Percentiles rank a stretch among this genome's conserved stretches.
phyloP scores from a whole-genome alignment of 2,113 vertebrate genomes.

The Sclerurus mexicanus region DNA sequence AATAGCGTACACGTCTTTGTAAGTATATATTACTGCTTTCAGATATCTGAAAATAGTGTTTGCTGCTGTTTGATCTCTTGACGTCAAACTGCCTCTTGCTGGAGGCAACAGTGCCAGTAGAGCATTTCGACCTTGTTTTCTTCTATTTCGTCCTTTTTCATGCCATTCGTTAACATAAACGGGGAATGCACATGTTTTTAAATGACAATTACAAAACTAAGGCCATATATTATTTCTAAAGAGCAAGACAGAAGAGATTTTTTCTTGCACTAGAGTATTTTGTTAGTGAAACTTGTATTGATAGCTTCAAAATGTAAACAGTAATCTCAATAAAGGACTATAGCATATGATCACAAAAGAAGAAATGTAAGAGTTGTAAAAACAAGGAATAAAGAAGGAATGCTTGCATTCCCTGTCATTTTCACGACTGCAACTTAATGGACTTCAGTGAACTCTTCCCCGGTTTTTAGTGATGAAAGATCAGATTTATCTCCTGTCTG shows the following conservation, averaged over 20 bases:
- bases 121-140: not conserved
- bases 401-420: not conserved
- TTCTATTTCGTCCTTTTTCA: conserved; percentile 39
- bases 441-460: not conserved
- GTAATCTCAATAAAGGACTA: not conserved
- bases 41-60: conserved; percentile 40
- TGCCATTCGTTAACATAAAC: conserved; percentile 53
- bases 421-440: not conserved
- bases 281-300: not conserved
- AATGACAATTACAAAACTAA: not conserved
- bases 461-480: not conserved
- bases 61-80: conserved; percentile 51
- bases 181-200: conserved; percentile 15
- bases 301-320: not conserved
- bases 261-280: not conserved
- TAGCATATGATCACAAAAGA: not conserved
- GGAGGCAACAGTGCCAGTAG: conserved; percentile 41
- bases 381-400: not conserved
- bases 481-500: not conserved
- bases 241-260: not conserved
- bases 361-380: not conserved
- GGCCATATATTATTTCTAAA: not conserved
- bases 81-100: conserved; percentile 59
- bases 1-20: not conserved
- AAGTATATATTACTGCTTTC: not conserved